Base-by-base conservation (phyloP, 2,797 vertebrate genomes). In the Cetoscarus ocellatus region DNA sequence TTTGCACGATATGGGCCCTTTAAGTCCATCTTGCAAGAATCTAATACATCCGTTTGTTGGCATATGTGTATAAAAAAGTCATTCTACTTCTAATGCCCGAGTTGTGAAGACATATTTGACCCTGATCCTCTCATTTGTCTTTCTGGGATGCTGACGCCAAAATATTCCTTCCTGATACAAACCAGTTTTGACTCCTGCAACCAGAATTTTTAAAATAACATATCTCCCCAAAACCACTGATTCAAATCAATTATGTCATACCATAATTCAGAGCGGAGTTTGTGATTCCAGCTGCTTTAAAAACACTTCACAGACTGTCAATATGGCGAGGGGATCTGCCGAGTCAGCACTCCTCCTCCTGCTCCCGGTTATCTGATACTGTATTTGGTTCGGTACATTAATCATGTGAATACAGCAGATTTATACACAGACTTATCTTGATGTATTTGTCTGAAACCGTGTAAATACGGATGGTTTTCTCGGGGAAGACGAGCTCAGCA, bases 321-420 rank as follows among this genome's bases (percentile, higher is more conserved):
- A 58, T 39, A 69, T 44, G 43, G 43, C 27, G 58, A 59, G 13
- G 18, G 10, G 44, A 36, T 47, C 55, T 68, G 80, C 69, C 3
- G 66, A 64, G 57, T 83, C 78, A 77, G 75, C 80, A 15, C 45
- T 40, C 65, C 50, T 60, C 66, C 8, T 50, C 53, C 77, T 68
- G 73, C 62, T 44, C 64, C 64, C 77, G 62, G 69, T 80, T 80
- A 83, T 77, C 77, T 58, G 73, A 80, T 51, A 67, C 65, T 17
- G 59, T 61, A 18, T 43, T 80, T 67, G 52, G 67, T 70, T 40
- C 54, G 69, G 59, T 58, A 61, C 67, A 55, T 72, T 71, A 67
- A 64, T 76, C 69, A 66, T 36, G 18, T 63, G 18, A 58, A 67
- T 43, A 51, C 39, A 45, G 60, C 55, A 67, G 63, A 67, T 67